Base-by-base conservation (phyloP, 2,888 invertebrate genomes). In the Cephus sareptanus region DNA sequence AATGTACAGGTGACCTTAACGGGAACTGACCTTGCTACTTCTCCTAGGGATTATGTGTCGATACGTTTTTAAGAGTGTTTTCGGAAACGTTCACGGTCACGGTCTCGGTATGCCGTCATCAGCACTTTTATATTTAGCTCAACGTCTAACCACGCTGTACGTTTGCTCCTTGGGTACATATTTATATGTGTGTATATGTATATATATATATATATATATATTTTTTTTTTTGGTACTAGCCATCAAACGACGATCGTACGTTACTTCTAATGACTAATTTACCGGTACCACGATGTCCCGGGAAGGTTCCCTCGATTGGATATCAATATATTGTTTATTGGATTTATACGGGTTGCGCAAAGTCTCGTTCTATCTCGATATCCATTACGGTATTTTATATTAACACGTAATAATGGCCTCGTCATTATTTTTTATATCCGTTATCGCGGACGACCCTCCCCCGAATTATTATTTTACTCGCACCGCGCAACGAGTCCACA, bases 81-180 rank as follows among this genome's bases (percentile, higher is more conserved):
- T 87, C 85, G 86, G 86, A 89, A 90, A 89, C 86, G 87, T 84
- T 90, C 90, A 90, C 87, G 90, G 90, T 88, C 90, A 91, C 86
- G 91, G 90, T 84, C 89, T 84, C 79, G 80, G 75, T 56, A 56
- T 56, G 56, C 56, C 56, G 56, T 56, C 56, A 56, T 56, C 56
- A 23, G 23, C 56, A 56, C 56, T 56, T 56, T 23, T 56, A 56
- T 56, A 56, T 56, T 56, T 56, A 56, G 56, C 56, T 23, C 56
- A 23, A 56, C 9, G 56, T 56, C 56, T 23, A 56, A 23, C 23
- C 23, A 56, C 9, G 56, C 15, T 56, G 0, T 9, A 56, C 6
- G 56, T 56, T 56, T 23, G 56, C 9, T 56, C 9, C 23, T 56
- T 23, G 56, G 23, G 23, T 56, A 56, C 23, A 56, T 9, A 56